Conservation (phyloP, 2,888 invertebrate species). For the Schrankia costaestrigalis region DNA sequence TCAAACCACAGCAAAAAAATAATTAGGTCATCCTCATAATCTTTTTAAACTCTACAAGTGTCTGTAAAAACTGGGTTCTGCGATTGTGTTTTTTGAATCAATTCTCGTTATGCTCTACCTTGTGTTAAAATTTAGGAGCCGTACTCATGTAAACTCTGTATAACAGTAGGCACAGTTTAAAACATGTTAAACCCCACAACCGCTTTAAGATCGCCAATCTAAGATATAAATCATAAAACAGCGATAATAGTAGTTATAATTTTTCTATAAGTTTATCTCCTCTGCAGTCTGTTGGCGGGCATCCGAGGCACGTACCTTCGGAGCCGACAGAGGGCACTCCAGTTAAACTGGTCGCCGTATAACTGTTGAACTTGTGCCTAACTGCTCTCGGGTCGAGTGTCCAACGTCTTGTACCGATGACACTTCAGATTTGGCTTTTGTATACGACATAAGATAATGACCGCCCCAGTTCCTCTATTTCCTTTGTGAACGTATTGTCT, state of each 20-base stretch:
- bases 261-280: slow-evolving; percentile 23
- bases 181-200: no score
- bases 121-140: no score
- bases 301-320: slow-evolving; percentile 65
- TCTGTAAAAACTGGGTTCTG: no score
- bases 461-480: background rate
- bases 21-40: no score
- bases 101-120: no score
- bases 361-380: slow-evolving; percentile 60
- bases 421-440: slow-evolving; percentile 53
- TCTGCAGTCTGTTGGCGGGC: slow-evolving; percentile 60
- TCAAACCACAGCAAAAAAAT: no score
- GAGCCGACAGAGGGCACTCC: slow-evolving; percentile 43
- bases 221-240: no score
- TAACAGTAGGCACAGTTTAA: no score
- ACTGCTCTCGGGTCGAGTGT: slow-evolving; percentile 58
- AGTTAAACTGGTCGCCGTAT: slow-evolving; percentile 48
- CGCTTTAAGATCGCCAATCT: no score
- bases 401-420: slow-evolving; percentile 51
- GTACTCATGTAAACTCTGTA: no score
- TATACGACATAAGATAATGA: slow-evolving; percentile 32
- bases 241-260: slow-evolving; percentile 18
- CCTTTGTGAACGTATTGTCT: slow-evolving; percentile 2
- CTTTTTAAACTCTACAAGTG: no score
- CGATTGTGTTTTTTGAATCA: no score